Evolutionary conservation across 1,140 invertebrate genomes (phyloP).

Genomic region (Teleogryllus occipitalis): DNA sequence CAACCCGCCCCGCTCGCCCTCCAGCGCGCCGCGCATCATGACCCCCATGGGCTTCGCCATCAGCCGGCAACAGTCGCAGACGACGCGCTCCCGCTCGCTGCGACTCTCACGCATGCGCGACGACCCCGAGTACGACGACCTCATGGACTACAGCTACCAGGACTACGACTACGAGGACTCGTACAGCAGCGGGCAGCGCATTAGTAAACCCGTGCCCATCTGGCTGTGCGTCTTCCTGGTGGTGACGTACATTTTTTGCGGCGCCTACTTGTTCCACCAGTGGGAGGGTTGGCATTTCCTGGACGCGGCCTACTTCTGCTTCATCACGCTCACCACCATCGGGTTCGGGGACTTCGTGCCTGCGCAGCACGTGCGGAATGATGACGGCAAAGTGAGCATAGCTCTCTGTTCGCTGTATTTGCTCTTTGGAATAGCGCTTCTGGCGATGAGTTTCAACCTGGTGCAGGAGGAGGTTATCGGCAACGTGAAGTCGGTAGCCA

Average conservation of each 20-base stretch:
- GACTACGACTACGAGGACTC: constrained; percentile 32
- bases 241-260: constrained; percentile 78
- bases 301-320: constrained; percentile 91
- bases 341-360: constrained; percentile 92
- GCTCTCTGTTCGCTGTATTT: constrained; percentile 88
- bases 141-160: constrained; percentile 41
- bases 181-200: constrained; percentile 25
- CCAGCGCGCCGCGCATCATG: constrained; percentile 51
- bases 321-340: constrained; percentile 91
- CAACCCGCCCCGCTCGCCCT: constrained; percentile 25
- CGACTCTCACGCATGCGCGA: constrained; percentile 30
- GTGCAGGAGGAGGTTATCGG: constrained; percentile 87
- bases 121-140: constrained; percentile 32
- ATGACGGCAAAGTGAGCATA: constrained; percentile 66
- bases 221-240: constrained; percentile 85
- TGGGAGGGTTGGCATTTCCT: constrained; percentile 84
- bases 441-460: constrained; percentile 98
- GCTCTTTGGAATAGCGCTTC: constrained; percentile 89
- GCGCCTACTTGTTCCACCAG: constrained; percentile 72
- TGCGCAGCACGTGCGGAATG: constrained; percentile 55
- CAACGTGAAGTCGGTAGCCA: constrained; percentile 74
- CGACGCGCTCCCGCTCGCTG: constrained; percentile 9
- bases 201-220: constrained; percentile 69
- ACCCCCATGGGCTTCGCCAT: constrained; percentile 57
- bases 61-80: constrained; percentile 37